These are phyloP conservation scores for Plecturocebus donacophilus DNA, from an alignment of 2,113 vertebrate genomes.

Conservation along the genomic window DNA sequence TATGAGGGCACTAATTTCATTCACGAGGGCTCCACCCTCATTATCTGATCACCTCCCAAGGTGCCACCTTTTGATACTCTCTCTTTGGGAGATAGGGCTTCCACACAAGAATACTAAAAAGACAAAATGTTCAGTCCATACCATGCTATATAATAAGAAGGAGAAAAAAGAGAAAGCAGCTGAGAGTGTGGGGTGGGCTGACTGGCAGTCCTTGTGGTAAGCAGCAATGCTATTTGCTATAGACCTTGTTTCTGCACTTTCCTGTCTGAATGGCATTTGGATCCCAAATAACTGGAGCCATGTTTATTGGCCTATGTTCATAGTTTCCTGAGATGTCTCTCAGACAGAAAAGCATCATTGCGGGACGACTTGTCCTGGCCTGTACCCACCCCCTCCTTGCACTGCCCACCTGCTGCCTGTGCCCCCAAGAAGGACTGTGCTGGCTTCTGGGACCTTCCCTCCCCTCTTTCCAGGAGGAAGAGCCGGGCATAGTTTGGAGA, in stretches of 20 bases:
- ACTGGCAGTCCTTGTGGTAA: not conserved
- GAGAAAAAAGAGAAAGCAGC: not conserved
- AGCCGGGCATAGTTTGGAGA: rapidly evolving
- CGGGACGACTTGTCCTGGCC: not conserved
- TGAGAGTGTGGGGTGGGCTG: not conserved
- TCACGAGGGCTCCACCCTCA: not conserved
- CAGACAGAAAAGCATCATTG: not conserved
- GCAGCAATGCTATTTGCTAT: not conserved
- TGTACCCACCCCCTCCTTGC: too few relatives aligned
- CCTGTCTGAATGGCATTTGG: not conserved
- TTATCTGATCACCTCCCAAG: not conserved
- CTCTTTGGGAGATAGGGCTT: not conserved
- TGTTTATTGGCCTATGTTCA: not conserved
- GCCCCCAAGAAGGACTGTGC: not conserved
- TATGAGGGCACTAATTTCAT: not conserved
- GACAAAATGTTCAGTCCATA: not conserved
- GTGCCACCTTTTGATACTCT: not conserved
- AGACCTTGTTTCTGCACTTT: not conserved
- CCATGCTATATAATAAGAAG: not conserved
- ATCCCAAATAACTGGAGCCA: not conserved
- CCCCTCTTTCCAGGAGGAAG: not conserved
- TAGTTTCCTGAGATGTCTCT: not conserved
- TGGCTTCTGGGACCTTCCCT: not conserved
- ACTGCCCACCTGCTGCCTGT: rapidly evolving
- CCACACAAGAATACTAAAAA: not conserved